A percentile compares a stretch with the other conserved stretches of the same genome.
phyloP scores from a whole-genome alignment of 2,888 invertebrate species.

The Sinodicranocentrus sp. region DNA sequence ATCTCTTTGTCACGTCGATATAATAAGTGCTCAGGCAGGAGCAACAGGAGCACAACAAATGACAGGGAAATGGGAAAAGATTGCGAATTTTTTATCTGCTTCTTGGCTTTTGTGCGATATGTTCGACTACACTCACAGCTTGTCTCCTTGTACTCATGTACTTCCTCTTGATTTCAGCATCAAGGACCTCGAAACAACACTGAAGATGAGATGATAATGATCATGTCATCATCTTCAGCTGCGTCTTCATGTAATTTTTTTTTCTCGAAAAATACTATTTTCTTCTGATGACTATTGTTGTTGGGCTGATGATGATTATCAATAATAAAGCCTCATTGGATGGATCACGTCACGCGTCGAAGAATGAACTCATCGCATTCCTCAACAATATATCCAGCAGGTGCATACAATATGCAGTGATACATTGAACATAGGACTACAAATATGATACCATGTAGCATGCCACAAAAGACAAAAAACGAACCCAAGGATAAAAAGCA shows the following conservation, averaged over 20 bases:
- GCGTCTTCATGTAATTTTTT: constrained; percentile 25
- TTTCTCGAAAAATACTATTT: constrained; percentile 36
- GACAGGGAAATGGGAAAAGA: constrained; percentile 48
- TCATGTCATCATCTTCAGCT: constrained; percentile 47
- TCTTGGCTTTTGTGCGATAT: background rate
- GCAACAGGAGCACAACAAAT: constrained; percentile 24
- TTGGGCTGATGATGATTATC: constrained; percentile 25
- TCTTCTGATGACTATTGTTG: constrained; percentile 12
- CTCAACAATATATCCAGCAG: background rate
- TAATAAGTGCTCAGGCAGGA: too few species aligned
- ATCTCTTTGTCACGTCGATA: constrained; percentile 32
- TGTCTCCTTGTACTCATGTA: constrained; percentile 7
- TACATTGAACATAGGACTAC: too few species aligned
- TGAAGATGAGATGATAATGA: constrained; percentile 51
- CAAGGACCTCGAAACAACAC: constrained; percentile 48
- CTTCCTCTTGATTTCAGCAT: constrained; percentile 57
- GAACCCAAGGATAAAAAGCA: constrained; percentile 47
- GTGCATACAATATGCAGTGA: background rate
- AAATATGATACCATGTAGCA: constrained; percentile 21
- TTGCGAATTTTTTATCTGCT: background rate
- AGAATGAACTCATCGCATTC: constrained; percentile 59
- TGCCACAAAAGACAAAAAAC: constrained; percentile 4
- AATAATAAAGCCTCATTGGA: constrained; percentile 35
- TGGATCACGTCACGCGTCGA: constrained; percentile 56
- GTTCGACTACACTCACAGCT: background rate